phyloP scores from a whole-genome alignment of 2,797 vertebrate genomes.

The Presbytis comata region DNA sequence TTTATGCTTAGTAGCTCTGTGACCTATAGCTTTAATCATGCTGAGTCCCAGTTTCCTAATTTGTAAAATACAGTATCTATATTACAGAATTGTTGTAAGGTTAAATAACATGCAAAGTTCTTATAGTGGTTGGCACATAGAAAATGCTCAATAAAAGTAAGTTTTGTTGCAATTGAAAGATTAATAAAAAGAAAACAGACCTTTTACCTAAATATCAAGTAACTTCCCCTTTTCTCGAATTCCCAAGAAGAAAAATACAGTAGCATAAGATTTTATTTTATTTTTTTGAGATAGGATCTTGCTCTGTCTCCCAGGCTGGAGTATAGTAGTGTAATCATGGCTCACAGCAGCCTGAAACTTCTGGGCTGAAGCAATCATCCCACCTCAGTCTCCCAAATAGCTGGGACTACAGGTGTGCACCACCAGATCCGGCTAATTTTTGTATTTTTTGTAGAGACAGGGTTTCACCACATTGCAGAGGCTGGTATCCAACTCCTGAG shows the following conservation, averaged over 20 bases:
- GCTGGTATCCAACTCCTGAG: not conserved
- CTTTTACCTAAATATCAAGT: not conserved
- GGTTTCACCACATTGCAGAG: not conserved
- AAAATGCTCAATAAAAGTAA: not conserved
- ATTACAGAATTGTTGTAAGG: not conserved
- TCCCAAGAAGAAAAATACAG: not conserved
- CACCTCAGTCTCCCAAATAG: too few species aligned
- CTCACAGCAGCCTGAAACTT: too few species aligned
- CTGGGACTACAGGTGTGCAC: too few species aligned
- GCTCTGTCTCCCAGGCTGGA: too few species aligned
- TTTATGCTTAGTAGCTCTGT: not conserved
- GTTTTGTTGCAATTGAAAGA: not conserved
- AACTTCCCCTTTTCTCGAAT: not conserved
- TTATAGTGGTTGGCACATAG: not conserved
- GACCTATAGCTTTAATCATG: not conserved
- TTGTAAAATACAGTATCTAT: not conserved
- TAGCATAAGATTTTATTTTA: not conserved
- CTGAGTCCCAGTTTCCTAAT: not conserved
- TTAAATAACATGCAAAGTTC: not conserved
- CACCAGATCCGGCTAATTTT: not conserved
- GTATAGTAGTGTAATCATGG: too few species aligned
- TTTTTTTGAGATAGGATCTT: not conserved
- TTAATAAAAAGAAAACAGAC: not conserved
- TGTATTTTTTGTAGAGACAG: not conserved
- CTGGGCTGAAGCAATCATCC: too few species aligned